Conservation (phyloP, 2,113 vertebrate genomes). For the Mustela nigripes region DNA sequence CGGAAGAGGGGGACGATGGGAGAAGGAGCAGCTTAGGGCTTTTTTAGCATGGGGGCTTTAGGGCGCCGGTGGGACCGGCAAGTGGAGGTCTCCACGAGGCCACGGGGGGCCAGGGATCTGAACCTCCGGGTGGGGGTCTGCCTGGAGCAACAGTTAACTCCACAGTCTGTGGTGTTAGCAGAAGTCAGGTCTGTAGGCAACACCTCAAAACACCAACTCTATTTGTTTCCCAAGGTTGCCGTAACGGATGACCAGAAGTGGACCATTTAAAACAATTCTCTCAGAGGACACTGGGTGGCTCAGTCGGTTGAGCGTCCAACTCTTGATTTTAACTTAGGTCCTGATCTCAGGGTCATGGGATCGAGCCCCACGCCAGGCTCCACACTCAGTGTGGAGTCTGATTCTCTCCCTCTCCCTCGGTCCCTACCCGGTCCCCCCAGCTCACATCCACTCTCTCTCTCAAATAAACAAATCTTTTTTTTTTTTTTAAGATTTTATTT, state of each 20-base stretch:
- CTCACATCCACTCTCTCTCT: neutral
- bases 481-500: too few species aligned
- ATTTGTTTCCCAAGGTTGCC: neutral
- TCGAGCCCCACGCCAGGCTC: neutral
- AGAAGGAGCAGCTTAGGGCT: neutral
- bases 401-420: neutral
- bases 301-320: neutral
- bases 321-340: neutral
- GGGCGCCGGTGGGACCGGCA: neutral
- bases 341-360: neutral
- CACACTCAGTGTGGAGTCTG: neutral
- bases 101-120: rapidly evolving
- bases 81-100: neutral
- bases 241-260: neutral
- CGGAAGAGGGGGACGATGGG: too few species aligned
- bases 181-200: neutral
- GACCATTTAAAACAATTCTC: neutral
- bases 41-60: neutral
- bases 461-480: neutral
- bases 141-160: neutral
- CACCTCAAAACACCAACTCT: neutral
- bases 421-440: neutral
- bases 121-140: too few species aligned
- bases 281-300: neutral
- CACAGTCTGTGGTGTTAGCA: neutral